phyloP scores from a whole-genome alignment of 1,140 invertebrate genomes.

The Drosophila nigromelanica region DNA sequence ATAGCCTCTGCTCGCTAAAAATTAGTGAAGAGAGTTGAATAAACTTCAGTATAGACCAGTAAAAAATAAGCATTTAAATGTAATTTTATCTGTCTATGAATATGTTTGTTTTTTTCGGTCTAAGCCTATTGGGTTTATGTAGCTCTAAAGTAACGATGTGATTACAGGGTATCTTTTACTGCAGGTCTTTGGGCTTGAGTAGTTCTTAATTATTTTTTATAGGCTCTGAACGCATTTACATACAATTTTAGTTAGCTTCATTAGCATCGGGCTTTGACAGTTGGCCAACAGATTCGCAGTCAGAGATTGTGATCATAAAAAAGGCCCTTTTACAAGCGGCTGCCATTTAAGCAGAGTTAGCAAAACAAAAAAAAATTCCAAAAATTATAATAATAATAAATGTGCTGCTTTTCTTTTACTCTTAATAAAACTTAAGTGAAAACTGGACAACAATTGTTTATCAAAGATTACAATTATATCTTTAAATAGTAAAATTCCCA shows the following conservation, averaged over 20 bases:
- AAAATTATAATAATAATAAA: neutral
- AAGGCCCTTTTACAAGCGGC: constrained; percentile 15
- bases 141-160: neutral
- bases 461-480: constrained; percentile 40
- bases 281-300: constrained; percentile 6
- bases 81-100: no score
- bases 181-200: neutral
- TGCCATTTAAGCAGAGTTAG: no score
- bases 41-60: no score
- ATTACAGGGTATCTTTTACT: constrained; percentile 9
- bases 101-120: no score
- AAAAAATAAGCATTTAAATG: no score
- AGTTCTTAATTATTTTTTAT: constrained; percentile 1
- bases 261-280: constrained; percentile 10
- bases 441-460: constrained; percentile 26
- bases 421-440: constrained; percentile 24
- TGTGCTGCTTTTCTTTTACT: constrained; percentile 6
- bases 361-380: constrained; percentile 16
- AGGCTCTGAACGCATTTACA: constrained; percentile 21
- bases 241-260: constrained; percentile 26
- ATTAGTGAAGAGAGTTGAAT: no score
- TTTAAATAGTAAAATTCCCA: constrained; percentile 32
- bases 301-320: neutral
- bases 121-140: no score
- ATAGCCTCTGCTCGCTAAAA: no score